Evolutionary conservation across 1,140 invertebrate species (phyloP), one percentile per base, ranked within the genome.

Genomic region (Eubasilissa regina): DNA sequence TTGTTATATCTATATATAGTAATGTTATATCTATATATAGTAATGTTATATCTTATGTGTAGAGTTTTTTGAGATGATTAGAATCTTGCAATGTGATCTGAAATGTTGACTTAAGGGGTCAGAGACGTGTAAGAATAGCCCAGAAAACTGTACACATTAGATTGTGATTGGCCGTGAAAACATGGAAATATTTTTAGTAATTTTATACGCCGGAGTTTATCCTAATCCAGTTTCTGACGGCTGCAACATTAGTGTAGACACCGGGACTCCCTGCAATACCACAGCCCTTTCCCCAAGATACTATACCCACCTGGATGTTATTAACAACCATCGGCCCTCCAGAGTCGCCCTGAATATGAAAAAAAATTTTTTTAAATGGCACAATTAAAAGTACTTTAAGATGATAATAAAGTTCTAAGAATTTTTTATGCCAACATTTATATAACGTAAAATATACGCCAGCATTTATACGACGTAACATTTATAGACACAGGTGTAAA

Each of bases 241-340:
- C 21, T 9, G 70, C 51, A 17, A 73, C 48, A 77, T 89, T 85
- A 6, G 88, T 89, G 82, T 91, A 91, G 4, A 90, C 87, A 9
- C 90, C 90, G 10, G 90, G 90, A 79, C 83, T 85, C n/a, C 83
- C 84, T 6, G 83, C 21, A 64, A 84, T 82, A 43, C 83, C 86
- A 83, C 87, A 88, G 12, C 86, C 85, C 53, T 85, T 84, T 9
- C 86, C 87, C 81, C 84, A 88, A 60, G 90, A 91, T 0, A 91
- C 89, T 35, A 92, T 86, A 47, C 92, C 92, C 7, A 91, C 80
- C 53, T 86, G 81, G 15, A 82, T 83, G 55, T 83, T 72, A 19
- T 75, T 51, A 19, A 17, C 17, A 35, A 84, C 82, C 77, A 85
- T 72, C 10, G 84, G 84, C 17, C 84, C 84, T 76, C 85, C 85